These are phyloP conservation scores for Poecilia velifera DNA, from an alignment of 2,797 vertebrate species.

Conservation along the genomic window DNA sequence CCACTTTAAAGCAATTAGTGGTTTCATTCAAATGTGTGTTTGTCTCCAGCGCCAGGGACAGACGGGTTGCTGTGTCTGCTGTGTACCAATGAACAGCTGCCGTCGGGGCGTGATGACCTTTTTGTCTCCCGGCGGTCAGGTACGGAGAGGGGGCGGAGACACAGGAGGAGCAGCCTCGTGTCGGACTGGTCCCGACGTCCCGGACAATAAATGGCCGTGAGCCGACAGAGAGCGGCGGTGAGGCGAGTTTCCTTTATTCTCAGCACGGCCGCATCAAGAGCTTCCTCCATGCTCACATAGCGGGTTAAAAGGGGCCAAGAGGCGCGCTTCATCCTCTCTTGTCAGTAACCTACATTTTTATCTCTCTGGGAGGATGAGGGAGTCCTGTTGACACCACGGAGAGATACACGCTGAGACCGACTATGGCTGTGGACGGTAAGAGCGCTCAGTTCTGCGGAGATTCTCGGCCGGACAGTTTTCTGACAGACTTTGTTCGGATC, in stretches of 20 bases:
- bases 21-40: conserved; percentile 10
- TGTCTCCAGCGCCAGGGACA: not conserved
- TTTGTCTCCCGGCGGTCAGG: conserved; percentile 71
- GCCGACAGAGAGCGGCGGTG: conserved; percentile 31
- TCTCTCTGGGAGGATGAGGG: conserved; percentile 70
- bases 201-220: conserved; percentile 65
- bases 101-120: conserved; percentile 68
- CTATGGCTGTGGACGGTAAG: conserved; percentile 87
- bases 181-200: conserved; percentile 58
- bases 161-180: conserved; percentile 45
- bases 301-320: conserved; percentile 32
- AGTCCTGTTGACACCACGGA: conserved; percentile 80
- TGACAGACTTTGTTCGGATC: not conserved
- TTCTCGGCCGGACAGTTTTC: not conserved
- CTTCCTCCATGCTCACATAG: conserved; percentile 39
- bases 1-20: conserved; percentile 4
- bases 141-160: conserved; percentile 71
- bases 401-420: conserved; percentile 79
- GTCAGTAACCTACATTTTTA: conserved; percentile 26
- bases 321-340: conserved; percentile 41
- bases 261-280: not conserved
- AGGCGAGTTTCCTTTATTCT: conserved; percentile 27
- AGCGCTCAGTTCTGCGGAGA: conserved; percentile 24
- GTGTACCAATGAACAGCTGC: conserved; percentile 47
- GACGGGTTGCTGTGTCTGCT: not conserved